Evolutionary conservation across 2,797 vertebrate species (phyloP).

Genomic region (Tokudaia tokunoshimensis): DNA sequence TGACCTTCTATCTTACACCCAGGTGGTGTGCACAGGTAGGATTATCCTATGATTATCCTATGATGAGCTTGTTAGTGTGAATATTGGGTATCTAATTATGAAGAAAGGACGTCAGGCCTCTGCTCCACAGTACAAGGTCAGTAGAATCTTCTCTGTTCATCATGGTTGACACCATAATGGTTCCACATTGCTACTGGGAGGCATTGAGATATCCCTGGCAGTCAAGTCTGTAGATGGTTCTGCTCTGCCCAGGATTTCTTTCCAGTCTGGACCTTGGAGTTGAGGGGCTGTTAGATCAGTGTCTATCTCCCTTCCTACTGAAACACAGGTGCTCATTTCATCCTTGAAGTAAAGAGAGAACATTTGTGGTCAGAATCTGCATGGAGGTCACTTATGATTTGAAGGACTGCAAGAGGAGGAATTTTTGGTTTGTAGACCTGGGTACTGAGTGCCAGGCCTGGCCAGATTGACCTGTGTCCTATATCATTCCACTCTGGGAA

Average conservation of each 20-base stretch:
- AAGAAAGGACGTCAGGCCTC: neutral
- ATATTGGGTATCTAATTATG: neutral
- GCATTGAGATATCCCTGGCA: too few relatives aligned
- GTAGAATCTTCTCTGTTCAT: neutral
- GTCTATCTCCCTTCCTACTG: neutral
- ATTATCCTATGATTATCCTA: neutral
- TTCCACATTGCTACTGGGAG: neutral
- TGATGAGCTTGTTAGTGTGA: too few relatives aligned
- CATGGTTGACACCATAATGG: neutral
- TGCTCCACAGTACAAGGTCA: neutral
- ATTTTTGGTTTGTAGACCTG: neutral
- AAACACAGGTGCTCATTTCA: neutral
- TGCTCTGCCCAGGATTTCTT: neutral
- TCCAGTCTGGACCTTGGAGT: neutral
- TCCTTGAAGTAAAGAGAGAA: neutral
- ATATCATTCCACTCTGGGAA: too few relatives aligned
- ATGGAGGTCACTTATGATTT: neutral
- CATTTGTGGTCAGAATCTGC: neutral
- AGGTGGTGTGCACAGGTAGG: constrained; percentile 61
- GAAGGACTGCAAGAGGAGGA: too few relatives aligned
- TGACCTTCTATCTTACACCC: neutral
- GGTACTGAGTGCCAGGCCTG: too few relatives aligned
- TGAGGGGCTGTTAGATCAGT: neutral
- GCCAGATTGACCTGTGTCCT: neutral
- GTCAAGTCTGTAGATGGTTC: neutral